These are phyloP conservation scores for Diploptera punctata DNA, from an alignment of 2,888 invertebrate species.

Conservation along the genomic window DNA sequence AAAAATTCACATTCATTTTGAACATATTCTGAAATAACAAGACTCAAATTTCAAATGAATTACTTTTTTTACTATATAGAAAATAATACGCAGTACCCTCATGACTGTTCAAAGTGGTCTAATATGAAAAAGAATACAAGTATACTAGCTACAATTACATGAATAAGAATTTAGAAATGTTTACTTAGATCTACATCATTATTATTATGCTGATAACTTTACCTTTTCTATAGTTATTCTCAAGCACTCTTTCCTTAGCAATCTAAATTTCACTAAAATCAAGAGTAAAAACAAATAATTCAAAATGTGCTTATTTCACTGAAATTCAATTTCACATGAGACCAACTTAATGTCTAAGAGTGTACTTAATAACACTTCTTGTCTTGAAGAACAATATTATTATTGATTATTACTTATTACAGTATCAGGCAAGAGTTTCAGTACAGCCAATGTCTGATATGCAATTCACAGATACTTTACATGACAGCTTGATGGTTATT, in stretches of 20 bases:
- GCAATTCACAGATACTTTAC: no score
- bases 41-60: no score
- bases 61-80: conserved; percentile 6
- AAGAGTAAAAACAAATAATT: background rate
- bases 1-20: no score
- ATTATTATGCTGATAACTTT: background rate
- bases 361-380: no score
- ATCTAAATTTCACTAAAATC: background rate
- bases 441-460: no score
- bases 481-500: no score
- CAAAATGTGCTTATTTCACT: background rate
- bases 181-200: background rate
- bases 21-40: no score
- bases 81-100: conserved; percentile 16
- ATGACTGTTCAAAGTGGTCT: conserved; percentile 17
- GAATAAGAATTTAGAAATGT: background rate
- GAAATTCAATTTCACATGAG: conserved; percentile 3
- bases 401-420: no score
- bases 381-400: no score
- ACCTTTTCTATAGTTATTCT: background rate
- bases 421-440: no score
- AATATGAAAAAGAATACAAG: conserved; percentile 10
- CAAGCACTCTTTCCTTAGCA: background rate
- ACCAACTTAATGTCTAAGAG: background rate
- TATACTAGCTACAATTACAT: background rate